A percentile compares a stretch with the other conserved stretches of the same genome.
These are phyloP conservation scores for Actinia tenebrosa DNA, from an alignment of 64 coral and sea anemone genomes.

Conservation along the genomic window DNA sequence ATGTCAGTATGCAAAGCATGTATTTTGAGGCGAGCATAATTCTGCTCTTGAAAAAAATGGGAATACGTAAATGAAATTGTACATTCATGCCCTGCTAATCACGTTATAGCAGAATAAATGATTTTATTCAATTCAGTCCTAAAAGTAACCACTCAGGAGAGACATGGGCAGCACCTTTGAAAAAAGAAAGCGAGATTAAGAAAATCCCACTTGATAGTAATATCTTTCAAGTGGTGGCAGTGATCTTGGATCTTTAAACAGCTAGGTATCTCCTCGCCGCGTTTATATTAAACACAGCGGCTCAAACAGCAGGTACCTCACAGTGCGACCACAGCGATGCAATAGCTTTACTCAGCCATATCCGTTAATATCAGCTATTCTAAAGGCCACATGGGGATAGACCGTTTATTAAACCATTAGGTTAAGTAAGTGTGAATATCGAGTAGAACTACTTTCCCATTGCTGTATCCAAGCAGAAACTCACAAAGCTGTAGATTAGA, in stretches of 20 bases:
- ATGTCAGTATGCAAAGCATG: background rate
- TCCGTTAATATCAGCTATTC: background rate
- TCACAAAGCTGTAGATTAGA: background rate
- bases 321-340: constrained; percentile 6
- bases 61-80: background rate
- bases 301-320: constrained; percentile 7
- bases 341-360: background rate
- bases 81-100: background rate
- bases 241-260: constrained; percentile 1
- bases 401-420: constrained; percentile 24
- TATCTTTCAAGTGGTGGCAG: background rate
- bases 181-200: background rate
- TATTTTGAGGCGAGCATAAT: background rate
- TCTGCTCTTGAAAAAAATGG: background rate
- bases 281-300: constrained; percentile 26
- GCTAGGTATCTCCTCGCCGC: background rate
- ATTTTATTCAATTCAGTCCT: background rate
- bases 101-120: background rate
- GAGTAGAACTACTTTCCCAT: background rate
- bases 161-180: background rate
- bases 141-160: background rate
- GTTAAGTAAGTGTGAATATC: background rate
- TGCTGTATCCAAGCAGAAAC: background rate
- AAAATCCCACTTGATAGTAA: constrained; percentile 21
- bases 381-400: constrained; percentile 13